A percentile compares a stretch with the other conserved stretches of the same genome.
Conservation (phyloP, 2,888 invertebrate genomes). For the Pristionchus japonicus region DNA sequence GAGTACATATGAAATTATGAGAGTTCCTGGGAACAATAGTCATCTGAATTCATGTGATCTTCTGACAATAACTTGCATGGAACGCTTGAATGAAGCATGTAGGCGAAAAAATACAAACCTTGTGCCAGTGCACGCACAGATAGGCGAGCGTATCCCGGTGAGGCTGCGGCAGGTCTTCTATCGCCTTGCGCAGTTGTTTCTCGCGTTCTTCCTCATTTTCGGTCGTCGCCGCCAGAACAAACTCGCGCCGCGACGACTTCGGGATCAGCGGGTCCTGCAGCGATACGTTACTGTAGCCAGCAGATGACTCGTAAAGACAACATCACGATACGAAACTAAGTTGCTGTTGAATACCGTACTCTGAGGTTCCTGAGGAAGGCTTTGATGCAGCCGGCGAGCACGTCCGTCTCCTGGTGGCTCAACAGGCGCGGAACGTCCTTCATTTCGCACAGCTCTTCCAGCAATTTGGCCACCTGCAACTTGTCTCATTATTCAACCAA, state of each 20-base stretch:
- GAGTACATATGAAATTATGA: too few relatives aligned
- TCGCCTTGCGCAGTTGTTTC: constrained; percentile 75
- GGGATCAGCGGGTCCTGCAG: constrained; percentile 92
- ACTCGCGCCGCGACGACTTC: constrained; percentile 86
- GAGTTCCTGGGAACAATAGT: too few relatives aligned
- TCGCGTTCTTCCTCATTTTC: constrained; percentile 71
- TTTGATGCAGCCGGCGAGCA: constrained; percentile 92
- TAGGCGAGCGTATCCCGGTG: constrained; percentile 96
- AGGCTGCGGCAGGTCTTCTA: constrained; percentile 89
- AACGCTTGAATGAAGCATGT: not conserved
- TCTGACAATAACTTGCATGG: not conserved
- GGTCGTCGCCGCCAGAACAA: constrained; percentile 82
- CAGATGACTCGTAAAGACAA: too few relatives aligned
- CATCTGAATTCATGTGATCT: too few relatives aligned
- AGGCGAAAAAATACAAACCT: constrained; percentile 78
- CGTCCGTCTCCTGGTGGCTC: constrained; percentile 87
- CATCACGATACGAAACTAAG: not conserved
- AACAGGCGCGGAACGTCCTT: constrained; percentile 90
- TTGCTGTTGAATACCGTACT: constrained; percentile 46
- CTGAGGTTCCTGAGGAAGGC: constrained; percentile 90
- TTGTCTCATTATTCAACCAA: too few relatives aligned
- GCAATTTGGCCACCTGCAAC: constrained; percentile 52
- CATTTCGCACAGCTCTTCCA: constrained; percentile 88
- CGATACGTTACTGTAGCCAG: too few relatives aligned
- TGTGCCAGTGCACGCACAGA: constrained; percentile 89